Conservation (phyloP, 2,797 vertebrate genomes). For the Salmo trutta region DNA sequence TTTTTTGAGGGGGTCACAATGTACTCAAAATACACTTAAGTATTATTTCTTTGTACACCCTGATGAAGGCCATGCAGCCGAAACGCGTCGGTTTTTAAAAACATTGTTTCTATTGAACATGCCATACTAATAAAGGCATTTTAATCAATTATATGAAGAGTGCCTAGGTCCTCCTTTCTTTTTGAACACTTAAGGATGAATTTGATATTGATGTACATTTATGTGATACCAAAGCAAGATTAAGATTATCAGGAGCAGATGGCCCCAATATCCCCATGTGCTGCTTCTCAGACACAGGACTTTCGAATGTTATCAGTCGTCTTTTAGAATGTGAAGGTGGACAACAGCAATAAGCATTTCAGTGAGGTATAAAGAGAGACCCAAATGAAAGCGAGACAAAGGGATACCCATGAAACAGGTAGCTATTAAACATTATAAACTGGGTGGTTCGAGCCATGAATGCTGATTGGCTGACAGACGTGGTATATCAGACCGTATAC, state of each 20-base stretch:
- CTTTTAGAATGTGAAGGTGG: neutral
- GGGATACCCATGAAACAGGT: neutral
- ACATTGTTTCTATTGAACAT: too few species aligned
- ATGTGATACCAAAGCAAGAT: neutral
- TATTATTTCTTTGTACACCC: too few species aligned
- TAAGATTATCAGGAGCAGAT: neutral
- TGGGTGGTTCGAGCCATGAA: too few species aligned
- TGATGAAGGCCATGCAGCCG: too few species aligned
- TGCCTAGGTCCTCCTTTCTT: too few species aligned
- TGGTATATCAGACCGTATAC: too few species aligned
- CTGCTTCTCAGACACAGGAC: too few species aligned
- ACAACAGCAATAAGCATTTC: neutral
- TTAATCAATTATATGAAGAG: too few species aligned
- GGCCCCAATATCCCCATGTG: too few species aligned
- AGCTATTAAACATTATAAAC: neutral
- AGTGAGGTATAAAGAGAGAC: neutral
- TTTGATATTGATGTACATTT: neutral
- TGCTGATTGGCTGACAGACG: too few species aligned
- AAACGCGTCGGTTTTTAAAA: too few species aligned
- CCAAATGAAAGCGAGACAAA: neutral
- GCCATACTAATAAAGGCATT: too few species aligned
- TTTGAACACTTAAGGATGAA: neutral
- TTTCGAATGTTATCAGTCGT: neutral
- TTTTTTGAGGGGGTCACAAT: neutral
- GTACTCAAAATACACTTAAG: neutral